phyloP scores from a whole-genome alignment of 2,113 vertebrate genomes.

The Theristicus caerulescens region DNA sequence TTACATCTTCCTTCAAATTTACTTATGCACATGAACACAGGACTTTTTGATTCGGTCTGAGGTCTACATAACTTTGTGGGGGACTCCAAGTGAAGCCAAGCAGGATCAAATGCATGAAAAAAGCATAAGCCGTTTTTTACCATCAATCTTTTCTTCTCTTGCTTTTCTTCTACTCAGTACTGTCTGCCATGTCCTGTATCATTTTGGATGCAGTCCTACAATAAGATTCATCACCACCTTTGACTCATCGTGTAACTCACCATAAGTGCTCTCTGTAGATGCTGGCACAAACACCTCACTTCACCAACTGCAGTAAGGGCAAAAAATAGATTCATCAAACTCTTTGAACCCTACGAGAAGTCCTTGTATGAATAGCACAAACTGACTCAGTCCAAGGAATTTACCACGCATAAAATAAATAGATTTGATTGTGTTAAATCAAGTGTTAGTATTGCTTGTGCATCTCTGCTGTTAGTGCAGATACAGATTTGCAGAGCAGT shows the following conservation, averaged over 20 bases:
- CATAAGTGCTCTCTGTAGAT: neutral
- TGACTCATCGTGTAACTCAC: neutral
- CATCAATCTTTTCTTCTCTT: neutral
- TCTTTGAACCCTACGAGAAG: neutral
- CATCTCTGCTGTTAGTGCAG: neutral
- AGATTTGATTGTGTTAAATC: neutral
- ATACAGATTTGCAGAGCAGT: neutral
- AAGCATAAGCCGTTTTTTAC: neutral
- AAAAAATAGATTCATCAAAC: neutral
- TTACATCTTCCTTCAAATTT: neutral
- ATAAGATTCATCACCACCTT: neutral
- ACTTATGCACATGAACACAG: accelerated
- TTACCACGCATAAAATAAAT: neutral
- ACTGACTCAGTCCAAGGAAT: neutral
- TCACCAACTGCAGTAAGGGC: neutral
- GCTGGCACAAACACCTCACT: neutral
- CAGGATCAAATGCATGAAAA: accelerated
- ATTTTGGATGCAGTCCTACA: neutral
- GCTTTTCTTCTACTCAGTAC: neutral
- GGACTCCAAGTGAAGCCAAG: neutral
- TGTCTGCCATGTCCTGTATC: accelerated
- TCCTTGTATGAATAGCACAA: neutral
- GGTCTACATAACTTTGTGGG: neutral
- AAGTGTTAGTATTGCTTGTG: neutral
- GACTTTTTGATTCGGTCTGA: too few species aligned